Conservation (phyloP, 53 echinoderm and acorn worm species). For the Echinometra lucunter region DNA sequence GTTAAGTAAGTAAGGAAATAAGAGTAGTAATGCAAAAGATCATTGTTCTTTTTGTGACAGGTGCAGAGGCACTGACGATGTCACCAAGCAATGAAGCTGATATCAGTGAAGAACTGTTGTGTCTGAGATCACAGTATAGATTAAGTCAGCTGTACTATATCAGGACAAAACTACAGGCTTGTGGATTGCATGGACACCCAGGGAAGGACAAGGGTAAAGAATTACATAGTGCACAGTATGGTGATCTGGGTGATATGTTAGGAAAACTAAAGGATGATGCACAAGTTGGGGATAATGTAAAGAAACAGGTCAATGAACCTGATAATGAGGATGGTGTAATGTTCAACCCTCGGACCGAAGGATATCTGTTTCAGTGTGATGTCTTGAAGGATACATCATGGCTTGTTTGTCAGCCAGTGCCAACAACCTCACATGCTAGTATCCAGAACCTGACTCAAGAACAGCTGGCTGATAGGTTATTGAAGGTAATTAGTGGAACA, state of each 20-base stretch:
- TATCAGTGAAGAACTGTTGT: not conserved
- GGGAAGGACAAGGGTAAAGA: not conserved
- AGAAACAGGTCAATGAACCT: not conserved
- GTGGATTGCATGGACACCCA: not conserved
- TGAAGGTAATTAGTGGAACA: not conserved
- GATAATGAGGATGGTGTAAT: conserved; percentile 8
- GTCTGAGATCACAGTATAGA: conserved; percentile 21
- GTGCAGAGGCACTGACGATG: not conserved
- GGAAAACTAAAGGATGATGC: not conserved
- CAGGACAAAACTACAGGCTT: not conserved
- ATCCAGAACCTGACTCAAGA: not conserved
- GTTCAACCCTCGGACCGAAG: conserved; percentile 48
- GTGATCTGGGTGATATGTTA: not conserved
- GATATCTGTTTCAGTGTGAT: conserved; percentile 29
- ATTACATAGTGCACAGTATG: not conserved
- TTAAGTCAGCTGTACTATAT: conserved; percentile 51
- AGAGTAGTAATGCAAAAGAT: not conserved
- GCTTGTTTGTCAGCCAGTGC: not conserved
- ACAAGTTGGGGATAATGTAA: not conserved
- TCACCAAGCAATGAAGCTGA: not conserved
- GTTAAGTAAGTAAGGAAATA: not conserved
- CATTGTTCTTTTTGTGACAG: not conserved
- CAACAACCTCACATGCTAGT: too few species aligned
- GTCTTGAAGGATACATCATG: conserved; percentile 34
- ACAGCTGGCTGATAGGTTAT: not conserved